Percentiles rank a stretch among this genome's conserved stretches.
Conservation (phyloP, 2,113 vertebrate species). For the Melozone crissalis region DNA sequence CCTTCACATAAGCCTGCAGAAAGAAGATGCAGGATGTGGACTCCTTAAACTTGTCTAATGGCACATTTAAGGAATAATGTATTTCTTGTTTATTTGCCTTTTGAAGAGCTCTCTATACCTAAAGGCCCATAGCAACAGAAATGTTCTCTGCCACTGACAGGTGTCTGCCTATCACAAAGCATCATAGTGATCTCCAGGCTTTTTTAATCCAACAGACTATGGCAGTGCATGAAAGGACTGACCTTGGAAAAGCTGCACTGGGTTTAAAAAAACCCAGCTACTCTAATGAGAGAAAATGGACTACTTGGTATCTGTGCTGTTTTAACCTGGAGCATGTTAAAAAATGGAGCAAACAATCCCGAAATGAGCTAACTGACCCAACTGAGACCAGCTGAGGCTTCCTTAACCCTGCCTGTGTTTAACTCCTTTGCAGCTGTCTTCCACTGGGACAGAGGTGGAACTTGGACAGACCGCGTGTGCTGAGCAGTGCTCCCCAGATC, state of each 20-base stretch:
- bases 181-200: neutral
- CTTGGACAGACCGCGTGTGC: neutral
- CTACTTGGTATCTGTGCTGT: neutral
- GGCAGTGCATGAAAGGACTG: neutral
- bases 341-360: neutral
- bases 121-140: neutral
- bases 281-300: neutral
- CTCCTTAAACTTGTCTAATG: neutral
- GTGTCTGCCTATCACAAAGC: neutral
- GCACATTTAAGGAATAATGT: neutral
- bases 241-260: neutral
- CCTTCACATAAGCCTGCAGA: neutral
- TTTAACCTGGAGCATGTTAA: neutral
- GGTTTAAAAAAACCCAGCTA: neutral
- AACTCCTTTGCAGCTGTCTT: conserved; percentile 1
- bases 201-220: neutral
- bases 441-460: neutral
- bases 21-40: neutral
- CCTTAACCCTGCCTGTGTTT: neutral
- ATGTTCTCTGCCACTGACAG: neutral
- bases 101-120: neutral
- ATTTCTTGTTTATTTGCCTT: neutral
- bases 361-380: neutral
- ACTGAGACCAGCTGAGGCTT: neutral
- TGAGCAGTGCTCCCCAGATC: neutral